Evolutionary conservation across 2,797 vertebrate genomes (phyloP), one percentile per base, ranked within the genome.

Genomic region (Cryptoprocta ferox): DNA sequence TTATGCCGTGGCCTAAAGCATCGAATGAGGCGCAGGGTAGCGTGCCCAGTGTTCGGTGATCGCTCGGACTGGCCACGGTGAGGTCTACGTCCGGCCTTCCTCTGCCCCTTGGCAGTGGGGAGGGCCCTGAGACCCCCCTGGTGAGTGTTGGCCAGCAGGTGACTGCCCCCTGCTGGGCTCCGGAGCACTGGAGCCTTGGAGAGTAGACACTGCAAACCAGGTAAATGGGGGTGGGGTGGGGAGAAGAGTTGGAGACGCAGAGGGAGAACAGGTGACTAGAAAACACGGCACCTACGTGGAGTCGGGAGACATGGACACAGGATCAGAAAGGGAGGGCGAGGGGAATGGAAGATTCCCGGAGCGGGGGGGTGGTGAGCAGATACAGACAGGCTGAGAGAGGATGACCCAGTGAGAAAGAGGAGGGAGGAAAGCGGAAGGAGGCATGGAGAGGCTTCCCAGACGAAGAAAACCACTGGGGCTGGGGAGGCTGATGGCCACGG

Each of bases 61-160:
- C 4, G 1, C n/a, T 1, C 2, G n/a, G 8, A n/a, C 32, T 1
- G 0, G 28, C 28, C 6, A 14, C 0, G 1, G 15, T 11, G 21
- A 37, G 48, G 28, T 15, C 63, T 8, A 10, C 16, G 5, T 32
- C 30, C 9, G 24, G 26, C 19, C 26, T 13, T 13, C 21, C 19
- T 2, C 11, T 50, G 35, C 2, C 56, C 14, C 21, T 37, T 4
- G 18, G 73, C 84, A 32, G 91, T 0, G 2, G 13, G 42, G 37
- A 24, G 0, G 9, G 32, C 28, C 11, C 37, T 3, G 32, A 87
- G 66, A 28, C 37, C 39, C 78, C 39, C 0, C 1, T 3, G 13
- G 32, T 13, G 21, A 30, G 16, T 5, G 21, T 19, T 24, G 15
- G 65, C 65, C 24, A 18, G 24, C 13, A 12, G 12, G 5, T 1